A percentile compares a stretch with the other conserved stretches of the same genome.
These are phyloP conservation scores for Rhopalosiphum padi DNA, from an alignment of 1,140 invertebrate genomes.

Conservation along the genomic window DNA sequence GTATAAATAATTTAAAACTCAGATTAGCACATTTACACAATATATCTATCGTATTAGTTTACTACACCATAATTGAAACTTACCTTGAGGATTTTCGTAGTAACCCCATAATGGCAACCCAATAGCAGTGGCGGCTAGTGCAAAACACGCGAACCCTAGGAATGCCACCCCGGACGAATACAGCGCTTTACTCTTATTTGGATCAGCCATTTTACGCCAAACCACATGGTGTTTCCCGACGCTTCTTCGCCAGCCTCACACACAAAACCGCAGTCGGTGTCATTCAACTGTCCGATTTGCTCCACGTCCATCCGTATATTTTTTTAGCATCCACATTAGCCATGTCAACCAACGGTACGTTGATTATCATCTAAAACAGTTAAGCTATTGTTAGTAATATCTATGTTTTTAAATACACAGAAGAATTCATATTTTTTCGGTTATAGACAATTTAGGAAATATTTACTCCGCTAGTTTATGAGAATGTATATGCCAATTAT, in stretches of 20 bases:
- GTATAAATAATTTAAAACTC: neutral
- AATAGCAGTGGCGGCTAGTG: constrained; percentile 76
- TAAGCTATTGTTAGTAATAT: neutral
- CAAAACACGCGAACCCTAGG: constrained; percentile 78
- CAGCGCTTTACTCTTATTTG: constrained; percentile 59
- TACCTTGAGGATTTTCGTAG: constrained; percentile 72
- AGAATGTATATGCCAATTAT: neutral
- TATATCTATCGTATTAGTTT: neutral
- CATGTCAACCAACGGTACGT: neutral
- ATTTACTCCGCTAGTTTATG: neutral
- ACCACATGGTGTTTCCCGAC: constrained; percentile 48
- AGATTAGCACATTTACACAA: neutral
- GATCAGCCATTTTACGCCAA: constrained; percentile 59
- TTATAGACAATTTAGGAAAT: neutral
- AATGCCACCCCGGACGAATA: constrained; percentile 73
- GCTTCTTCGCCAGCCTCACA: constrained; percentile 12
- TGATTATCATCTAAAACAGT: neutral
- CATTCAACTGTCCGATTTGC: neutral
- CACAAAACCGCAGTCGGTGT: neutral
- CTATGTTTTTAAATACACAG: neutral
- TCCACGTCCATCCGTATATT: neutral
- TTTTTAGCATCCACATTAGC: neutral
- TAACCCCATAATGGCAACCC: constrained; percentile 81
- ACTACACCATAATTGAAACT: constrained; percentile 60
- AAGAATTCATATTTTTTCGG: neutral